Base-by-base conservation (phyloP, 92 coral and sea anemone species). In the Phenganax subtilis region DNA sequence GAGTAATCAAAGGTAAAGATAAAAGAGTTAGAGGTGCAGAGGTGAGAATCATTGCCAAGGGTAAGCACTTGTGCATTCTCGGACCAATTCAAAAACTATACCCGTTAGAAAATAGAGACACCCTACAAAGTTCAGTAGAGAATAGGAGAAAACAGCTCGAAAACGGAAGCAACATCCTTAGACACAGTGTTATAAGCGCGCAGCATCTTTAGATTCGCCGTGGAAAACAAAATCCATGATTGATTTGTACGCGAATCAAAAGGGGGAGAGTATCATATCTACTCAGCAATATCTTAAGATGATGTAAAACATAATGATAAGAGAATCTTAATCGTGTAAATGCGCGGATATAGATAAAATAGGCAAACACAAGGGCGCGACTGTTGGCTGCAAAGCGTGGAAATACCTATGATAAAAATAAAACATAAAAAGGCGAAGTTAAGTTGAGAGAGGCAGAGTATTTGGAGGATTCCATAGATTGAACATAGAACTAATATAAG, bases 1-100 rank as follows among this genome's bases (percentile, higher is more conserved):
- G 62, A 11, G 14, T 75, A 75, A 59, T 51, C 54, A 75, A 47
- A 59, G 80, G 80, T 10, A 75, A 75, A 75, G 80, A 75, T 59
- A 54, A 54, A 14, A 27, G 68, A 61, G 88, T 76, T 7, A 7
- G 66, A 54, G 81, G 81, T 51, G 81, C 66, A 20, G 81, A 76
- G 10, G 30, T 76, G 44, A 16, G 81, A 76, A 64, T 76, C 60
- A 55, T 76, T 6, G 57, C 81, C 1, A 76, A 55, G 72, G 81
- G 81, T 55, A 55, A 28, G 15, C 80, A 75, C 55, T 51, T 57
- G 80, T 57, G 80, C 80, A 75, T 75, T 55, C 44, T 63, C 78
- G 28, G 78, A 55, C 78, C 78, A 37, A 37, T 73, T 27, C 78
- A 73, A 73, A 73, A 73, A 73, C 78, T 73, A 10, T 37, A 37